phyloP scores from a whole-genome alignment of 2,797 vertebrate species.

The Poeciliopsis gracilis region DNA sequence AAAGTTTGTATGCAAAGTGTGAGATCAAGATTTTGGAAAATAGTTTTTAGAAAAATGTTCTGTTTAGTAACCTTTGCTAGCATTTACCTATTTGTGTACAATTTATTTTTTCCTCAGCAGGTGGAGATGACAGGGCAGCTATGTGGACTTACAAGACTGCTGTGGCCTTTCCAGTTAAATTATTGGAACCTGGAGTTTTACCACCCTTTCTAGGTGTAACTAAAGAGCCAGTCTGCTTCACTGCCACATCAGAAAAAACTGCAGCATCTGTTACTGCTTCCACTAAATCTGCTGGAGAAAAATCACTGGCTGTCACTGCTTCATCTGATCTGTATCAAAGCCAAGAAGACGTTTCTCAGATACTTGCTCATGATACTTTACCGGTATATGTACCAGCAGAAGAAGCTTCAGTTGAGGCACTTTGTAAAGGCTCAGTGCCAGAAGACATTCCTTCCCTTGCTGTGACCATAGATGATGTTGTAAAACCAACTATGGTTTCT shows the following conservation, averaged over 20 bases:
- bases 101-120: background rate
- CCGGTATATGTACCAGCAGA: background rate
- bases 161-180: constrained; percentile 1
- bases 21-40: background rate
- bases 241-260: background rate
- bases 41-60: background rate
- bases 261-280: background rate
- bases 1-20: background rate
- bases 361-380: background rate
- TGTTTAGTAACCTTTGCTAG: background rate
- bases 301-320: background rate
- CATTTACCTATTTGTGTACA: background rate
- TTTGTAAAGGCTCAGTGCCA: background rate
- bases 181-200: background rate
- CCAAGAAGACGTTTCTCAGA: background rate
- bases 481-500: background rate
- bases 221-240: background rate
- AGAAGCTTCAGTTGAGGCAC: background rate
- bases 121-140: background rate
- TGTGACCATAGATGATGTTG: background rate
- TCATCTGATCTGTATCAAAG: background rate
- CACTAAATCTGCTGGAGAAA: background rate
- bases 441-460: background rate
- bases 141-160: background rate
- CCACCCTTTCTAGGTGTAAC: background rate